Percentiles rank a stretch among this genome's conserved stretches.
Conservation (phyloP, 2,888 invertebrate genomes). For the Drosophila mayaguana region DNA sequence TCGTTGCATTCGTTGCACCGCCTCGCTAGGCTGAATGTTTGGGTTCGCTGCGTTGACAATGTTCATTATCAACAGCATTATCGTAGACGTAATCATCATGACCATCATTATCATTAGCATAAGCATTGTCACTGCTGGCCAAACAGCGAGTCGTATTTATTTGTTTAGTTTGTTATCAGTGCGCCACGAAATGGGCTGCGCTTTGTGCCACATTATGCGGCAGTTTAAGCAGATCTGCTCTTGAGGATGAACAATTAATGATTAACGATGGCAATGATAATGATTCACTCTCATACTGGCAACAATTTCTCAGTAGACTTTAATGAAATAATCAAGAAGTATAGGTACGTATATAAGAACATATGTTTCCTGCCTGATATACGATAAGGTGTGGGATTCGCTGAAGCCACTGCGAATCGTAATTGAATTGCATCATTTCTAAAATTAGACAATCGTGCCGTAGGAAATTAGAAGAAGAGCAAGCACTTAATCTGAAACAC, state of each 20-base stretch:
- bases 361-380: conserved; percentile 17
- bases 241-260: not conserved
- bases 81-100: not conserved
- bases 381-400: conserved; percentile 18
- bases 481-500: not conserved
- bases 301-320: conserved; percentile 8
- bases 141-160: conserved; percentile 35
- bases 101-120: conserved; percentile 1
- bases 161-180: conserved; percentile 65
- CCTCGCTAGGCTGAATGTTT: conserved; percentile 48
- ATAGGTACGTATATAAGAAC: not conserved
- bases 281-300: conserved; percentile 18
- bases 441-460: conserved; percentile 2
- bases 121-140: conserved; percentile 39
- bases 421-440: conserved; percentile 32
- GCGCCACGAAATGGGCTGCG: conserved; percentile 65
- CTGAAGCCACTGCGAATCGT: not conserved
- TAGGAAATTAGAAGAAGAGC: not conserved
- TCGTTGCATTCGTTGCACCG: conserved; percentile 64
- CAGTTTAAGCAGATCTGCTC: conserved; percentile 33
- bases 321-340: conserved; percentile 11
- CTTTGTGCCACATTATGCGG: conserved; percentile 54
- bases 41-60: conserved; percentile 28
- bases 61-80: conserved; percentile 7
- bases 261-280: conserved; percentile 19